phyloP scores from a whole-genome alignment of 1,140 invertebrate genomes.

The Drosophila pseudoobscura region DNA sequence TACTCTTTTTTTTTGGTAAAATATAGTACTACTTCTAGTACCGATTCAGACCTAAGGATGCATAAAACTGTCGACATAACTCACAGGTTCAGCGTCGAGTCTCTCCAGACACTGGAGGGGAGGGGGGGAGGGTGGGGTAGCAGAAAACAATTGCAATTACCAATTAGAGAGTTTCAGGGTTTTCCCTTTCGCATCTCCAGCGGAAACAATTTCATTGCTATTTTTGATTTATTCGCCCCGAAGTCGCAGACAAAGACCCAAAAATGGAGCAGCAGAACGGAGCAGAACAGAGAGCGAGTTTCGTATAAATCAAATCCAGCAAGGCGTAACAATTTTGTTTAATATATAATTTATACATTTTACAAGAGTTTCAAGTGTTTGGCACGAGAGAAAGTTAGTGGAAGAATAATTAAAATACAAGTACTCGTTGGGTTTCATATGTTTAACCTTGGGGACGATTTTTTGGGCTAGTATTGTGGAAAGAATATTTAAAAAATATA shows the following conservation, averaged over 20 bases:
- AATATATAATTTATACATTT: neutral
- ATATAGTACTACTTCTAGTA: neutral
- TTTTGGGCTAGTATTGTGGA: too few relatives aligned
- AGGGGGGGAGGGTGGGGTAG: too few relatives aligned
- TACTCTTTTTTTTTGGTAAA: too few relatives aligned
- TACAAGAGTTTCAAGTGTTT: too few relatives aligned
- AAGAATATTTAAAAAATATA: too few relatives aligned
- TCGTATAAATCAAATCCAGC: slow-evolving; percentile 28
- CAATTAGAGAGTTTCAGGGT: slow-evolving; percentile 64
- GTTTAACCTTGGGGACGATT: too few relatives aligned
- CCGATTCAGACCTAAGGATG: slow-evolving; percentile 37
- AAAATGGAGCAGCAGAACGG: slow-evolving; percentile 3
- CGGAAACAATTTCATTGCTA: slow-evolving; percentile 65
- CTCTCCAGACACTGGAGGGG: slow-evolving; percentile 6
- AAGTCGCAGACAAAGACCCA: slow-evolving; percentile 26
- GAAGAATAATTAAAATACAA: neutral
- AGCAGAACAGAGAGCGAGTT: neutral
- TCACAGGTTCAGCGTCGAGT: slow-evolving; percentile 46
- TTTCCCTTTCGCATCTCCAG: slow-evolving; percentile 19
- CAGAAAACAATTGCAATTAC: slow-evolving; percentile 55
- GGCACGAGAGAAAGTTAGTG: too few relatives aligned
- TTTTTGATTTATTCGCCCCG: slow-evolving; percentile 59
- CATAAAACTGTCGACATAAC: slow-evolving; percentile 61
- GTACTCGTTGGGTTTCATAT: too few relatives aligned
- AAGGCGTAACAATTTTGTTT: slow-evolving; percentile 9